phyloP scores from a whole-genome alignment of 2,113 vertebrate species.

The Callocephalon fimbriatum region DNA sequence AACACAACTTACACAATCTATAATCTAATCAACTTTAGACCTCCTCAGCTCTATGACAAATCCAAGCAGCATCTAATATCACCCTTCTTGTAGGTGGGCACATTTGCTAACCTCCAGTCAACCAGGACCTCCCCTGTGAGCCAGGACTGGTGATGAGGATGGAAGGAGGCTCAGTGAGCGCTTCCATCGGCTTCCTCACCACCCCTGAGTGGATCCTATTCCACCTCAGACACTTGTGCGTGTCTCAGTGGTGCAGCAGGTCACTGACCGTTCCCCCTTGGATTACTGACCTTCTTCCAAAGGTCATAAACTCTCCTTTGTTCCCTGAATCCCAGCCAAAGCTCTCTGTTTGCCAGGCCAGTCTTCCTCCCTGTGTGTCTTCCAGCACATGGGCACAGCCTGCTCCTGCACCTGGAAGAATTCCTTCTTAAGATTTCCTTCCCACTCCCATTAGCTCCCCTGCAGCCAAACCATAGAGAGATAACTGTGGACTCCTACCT shows the following conservation, averaged over 20 bases:
- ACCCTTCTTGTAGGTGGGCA: neutral
- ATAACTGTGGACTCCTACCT: constrained; percentile 4
- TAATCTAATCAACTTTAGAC: too few species aligned
- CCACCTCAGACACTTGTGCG: neutral
- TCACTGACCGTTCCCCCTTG: neutral
- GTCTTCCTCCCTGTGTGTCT: too few species aligned
- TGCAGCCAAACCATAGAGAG: neutral
- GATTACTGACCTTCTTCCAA: neutral
- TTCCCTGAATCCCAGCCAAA: neutral
- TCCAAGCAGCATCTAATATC: too few species aligned
- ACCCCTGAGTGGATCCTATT: neutral
- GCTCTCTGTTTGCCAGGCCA: neutral
- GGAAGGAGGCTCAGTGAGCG: neutral
- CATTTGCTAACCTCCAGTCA: neutral
- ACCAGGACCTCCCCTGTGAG: neutral
- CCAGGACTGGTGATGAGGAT: neutral
- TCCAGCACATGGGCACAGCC: neutral
- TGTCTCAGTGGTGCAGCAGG: neutral
- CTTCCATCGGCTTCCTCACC: neutral
- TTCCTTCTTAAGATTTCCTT: neutral
- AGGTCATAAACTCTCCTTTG: neutral
- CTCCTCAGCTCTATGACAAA: too few species aligned
- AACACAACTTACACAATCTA: too few species aligned
- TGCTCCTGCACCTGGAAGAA: neutral
- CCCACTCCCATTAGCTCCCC: neutral